Base-by-base conservation (phyloP, 2,888 invertebrate species). In the Ennomos quercinarius region DNA sequence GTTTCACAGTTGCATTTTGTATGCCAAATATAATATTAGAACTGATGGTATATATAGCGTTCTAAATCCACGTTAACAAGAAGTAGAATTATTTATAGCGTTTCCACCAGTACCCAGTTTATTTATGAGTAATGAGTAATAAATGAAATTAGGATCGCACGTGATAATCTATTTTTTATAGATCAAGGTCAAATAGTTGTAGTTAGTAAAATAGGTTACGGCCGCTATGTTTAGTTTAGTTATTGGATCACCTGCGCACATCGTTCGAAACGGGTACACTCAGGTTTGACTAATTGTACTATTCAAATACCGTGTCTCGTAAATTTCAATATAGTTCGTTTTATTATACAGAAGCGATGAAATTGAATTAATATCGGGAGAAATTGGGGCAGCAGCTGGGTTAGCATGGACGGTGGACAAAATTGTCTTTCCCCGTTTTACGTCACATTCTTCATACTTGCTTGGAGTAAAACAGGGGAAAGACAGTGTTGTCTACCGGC, bases 131-230 rank as follows among this genome's bases (percentile, higher is more conserved):
- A 11, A 38, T 0, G 3, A n/a, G n/a, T n/a, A n/a, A 35, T 37
- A 27, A 10, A 34, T 54, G 43, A 27, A n/a, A 34, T 54, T 44
- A 9, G 39, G 60, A 51, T 61, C 50, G 62, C 56, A 67, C 61
- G 66, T 61, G 62, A 66, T 63, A 47, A 67, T 67, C 59, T 58
- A 55, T 53, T 64, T 59, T 65, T 68, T 69, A 52, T 74, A 58
- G 69, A 70, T 71, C 71, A 74, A 72, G 76, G 76, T 65, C 64
- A 57, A 54, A 56, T 51, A 63, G 45, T 64, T 62, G 57, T 53
- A 57, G 67, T 70, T 55, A 55, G 51, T 62, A 74, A 27, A 69
- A 69, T 74, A 57, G 68, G 67, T 73, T 69, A 67, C 63, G 57
- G 55, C 61, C 55, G 67, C 67, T 61, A 56, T 65, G 61, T 66